These are phyloP conservation scores for Salarias fasciatus DNA, from an alignment of 2,797 vertebrate species.

Conservation along the genomic window DNA sequence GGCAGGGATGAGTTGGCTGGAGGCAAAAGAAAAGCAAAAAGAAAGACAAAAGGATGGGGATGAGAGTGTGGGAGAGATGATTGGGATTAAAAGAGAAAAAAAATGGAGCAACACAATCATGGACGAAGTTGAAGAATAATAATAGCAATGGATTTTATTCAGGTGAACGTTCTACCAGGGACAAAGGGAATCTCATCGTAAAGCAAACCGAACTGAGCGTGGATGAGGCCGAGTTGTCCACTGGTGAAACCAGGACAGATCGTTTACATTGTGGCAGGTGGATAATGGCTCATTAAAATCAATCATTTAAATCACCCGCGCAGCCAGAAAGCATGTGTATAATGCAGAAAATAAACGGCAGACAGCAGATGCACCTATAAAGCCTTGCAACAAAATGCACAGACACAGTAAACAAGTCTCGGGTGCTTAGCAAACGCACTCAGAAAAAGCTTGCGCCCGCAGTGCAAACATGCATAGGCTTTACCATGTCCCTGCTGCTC, in stretches of 20 bases:
- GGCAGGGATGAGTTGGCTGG: slow-evolving; percentile 48
- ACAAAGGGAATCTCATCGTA: slow-evolving; percentile 27
- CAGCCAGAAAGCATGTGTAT: slow-evolving; percentile 43
- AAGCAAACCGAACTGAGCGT: slow-evolving; percentile 21
- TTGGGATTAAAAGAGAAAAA: slow-evolving; percentile 55
- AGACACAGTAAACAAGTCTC: slow-evolving; percentile 45
- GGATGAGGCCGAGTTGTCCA: slow-evolving; percentile 42
- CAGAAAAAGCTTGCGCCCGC: slow-evolving; percentile 46
- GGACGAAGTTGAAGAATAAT: slow-evolving; percentile 41
- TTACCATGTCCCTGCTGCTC: slow-evolving; percentile 52
- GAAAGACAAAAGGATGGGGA: slow-evolving; percentile 48
- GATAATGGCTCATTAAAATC: slow-evolving; percentile 68
- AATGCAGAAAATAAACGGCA: slow-evolving; percentile 53
- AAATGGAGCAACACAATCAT: slow-evolving; percentile 55
- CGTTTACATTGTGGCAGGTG: slow-evolving; percentile 64
- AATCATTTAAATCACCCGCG: slow-evolving; percentile 51
- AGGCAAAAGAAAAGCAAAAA: slow-evolving; percentile 41
- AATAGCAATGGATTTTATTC: background rate
- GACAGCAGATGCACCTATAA: slow-evolving; percentile 65
- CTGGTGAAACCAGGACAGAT: slow-evolving; percentile 46
- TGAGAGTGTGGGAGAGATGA: slow-evolving; percentile 63
- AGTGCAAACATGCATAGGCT: slow-evolving; percentile 55
- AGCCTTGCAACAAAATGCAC: slow-evolving; percentile 47
- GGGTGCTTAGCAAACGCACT: slow-evolving; percentile 45
- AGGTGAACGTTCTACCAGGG: slow-evolving; percentile 30